A percentile compares a stretch with the other conserved stretches of the same genome.
Evolutionary conservation across 1,140 invertebrate genomes (phyloP).

Genomic region (Phymastichus coffea): DNA sequence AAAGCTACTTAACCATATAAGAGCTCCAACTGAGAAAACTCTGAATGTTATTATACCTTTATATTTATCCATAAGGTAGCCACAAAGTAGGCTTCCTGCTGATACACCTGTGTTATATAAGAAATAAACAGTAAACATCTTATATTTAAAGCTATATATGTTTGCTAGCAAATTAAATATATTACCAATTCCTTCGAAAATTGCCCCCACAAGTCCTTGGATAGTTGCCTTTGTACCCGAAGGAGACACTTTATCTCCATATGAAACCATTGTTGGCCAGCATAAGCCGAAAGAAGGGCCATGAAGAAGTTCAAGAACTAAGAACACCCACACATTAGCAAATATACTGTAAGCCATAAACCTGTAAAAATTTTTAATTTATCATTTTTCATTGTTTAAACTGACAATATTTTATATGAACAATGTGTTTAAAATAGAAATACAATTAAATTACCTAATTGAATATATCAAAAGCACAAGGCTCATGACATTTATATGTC

Average conservation of each 20-base stretch:
- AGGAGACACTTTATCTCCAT: slow-evolving; percentile 83
- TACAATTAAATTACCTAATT: slow-evolving; percentile 40
- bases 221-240: slow-evolving; percentile 83
- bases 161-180: neutral
- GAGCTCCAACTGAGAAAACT: slow-evolving; percentile 68
- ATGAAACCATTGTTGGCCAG: slow-evolving; percentile 86
- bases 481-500: slow-evolving; percentile 80
- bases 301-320: slow-evolving; percentile 84
- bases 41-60: slow-evolving; percentile 68
- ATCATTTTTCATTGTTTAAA: neutral
- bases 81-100: slow-evolving; percentile 73
- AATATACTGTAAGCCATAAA: slow-evolving; percentile 83
- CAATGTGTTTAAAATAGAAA: too few species aligned
- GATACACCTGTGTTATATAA: slow-evolving; percentile 62
- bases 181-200: slow-evolving; percentile 81
- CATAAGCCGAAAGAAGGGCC: slow-evolving; percentile 86
- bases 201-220: slow-evolving; percentile 78
- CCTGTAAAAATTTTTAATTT: slow-evolving; percentile 60
- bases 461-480: slow-evolving; percentile 68
- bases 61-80: slow-evolving; percentile 63
- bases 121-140: neutral
- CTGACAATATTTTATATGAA: neutral
- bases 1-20: slow-evolving; percentile 66
- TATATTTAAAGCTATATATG: neutral
- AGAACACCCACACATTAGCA: slow-evolving; percentile 75